phyloP scores from a whole-genome alignment of 2,113 vertebrate genomes.

The Cyprinodon tularosa region DNA sequence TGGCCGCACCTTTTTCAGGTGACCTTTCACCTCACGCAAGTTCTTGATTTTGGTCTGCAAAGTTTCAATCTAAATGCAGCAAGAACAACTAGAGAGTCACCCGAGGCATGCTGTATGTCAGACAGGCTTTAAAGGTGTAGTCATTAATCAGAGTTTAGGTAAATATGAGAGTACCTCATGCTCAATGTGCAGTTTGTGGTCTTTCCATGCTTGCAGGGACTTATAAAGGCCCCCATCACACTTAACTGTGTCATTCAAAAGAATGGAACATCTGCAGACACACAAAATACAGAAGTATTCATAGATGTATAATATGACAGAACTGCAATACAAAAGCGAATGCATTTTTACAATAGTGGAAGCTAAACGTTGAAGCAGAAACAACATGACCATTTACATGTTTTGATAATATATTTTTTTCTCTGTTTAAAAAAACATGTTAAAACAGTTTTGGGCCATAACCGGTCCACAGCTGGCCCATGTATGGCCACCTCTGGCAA shows the following conservation, averaged over 20 bases:
- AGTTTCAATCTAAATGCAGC: constrained; percentile 88
- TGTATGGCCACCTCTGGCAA: no score
- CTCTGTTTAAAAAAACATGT: not conserved
- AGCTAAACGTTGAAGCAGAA: not conserved
- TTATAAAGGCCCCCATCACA: constrained; percentile 93
- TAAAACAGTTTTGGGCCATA: no score
- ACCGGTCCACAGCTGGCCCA: no score
- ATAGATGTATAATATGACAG: not conserved
- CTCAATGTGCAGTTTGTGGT: constrained; percentile 96
- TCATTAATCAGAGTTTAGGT: not conserved
- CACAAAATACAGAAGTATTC: not conserved
- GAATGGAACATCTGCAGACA: constrained; percentile 88
- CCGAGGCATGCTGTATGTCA: not conserved
- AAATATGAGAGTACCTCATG: constrained; percentile 84
- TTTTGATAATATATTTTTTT: not conserved
- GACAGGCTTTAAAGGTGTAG: not conserved
- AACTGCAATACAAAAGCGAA: not conserved
- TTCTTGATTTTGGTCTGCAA: constrained; percentile 98
- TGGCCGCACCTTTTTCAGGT: constrained; percentile 91
- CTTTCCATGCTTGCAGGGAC: constrained; percentile 96
- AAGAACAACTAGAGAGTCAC: constrained; percentile 15
- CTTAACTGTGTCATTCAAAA: constrained; percentile 93
- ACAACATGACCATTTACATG: not conserved
- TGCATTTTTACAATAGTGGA: not conserved
- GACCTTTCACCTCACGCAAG: constrained; percentile 92